These are phyloP conservation scores for Clarias fuscus DNA, from an alignment of 2,797 vertebrate species.

Conservation along the genomic window DNA sequence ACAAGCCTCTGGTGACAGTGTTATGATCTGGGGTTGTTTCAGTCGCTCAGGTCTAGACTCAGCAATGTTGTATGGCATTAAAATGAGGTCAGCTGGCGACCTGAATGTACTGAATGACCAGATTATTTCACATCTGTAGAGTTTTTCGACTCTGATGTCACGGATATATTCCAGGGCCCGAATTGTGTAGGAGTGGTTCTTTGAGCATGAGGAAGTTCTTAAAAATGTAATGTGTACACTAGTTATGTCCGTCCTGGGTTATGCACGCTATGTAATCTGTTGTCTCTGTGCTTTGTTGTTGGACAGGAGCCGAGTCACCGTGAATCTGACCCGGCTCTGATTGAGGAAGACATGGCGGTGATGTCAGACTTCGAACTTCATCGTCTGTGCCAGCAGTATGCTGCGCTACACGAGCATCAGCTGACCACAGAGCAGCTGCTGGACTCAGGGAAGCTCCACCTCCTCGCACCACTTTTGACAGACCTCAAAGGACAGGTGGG, in stretches of 20 bases:
- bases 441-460: conserved; percentile 83
- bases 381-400: conserved; percentile 80
- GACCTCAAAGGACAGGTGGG: conserved; percentile 76
- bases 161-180: no score
- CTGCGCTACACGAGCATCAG: conserved; percentile 69
- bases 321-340: conserved; percentile 82
- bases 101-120: no score
- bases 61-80: no score
- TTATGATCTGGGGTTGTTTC: no score
- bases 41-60: no score
- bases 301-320: conserved; percentile 81
- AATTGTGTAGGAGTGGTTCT: no score
- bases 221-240: background rate
- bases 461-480: conserved; percentile 72
- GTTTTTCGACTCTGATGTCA: no score
- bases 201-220: background rate
- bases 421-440: conserved; percentile 78
- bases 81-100: no score
- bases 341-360: conserved; percentile 87
- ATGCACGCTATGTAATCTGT: background rate
- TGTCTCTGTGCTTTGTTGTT: background rate
- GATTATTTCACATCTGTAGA: no score
- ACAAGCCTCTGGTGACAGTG: no score
- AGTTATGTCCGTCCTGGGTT: background rate
- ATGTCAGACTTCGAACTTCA: conserved; percentile 88